Conservation (phyloP, 1,140 invertebrate species). For the Nomia melanderi region DNA sequence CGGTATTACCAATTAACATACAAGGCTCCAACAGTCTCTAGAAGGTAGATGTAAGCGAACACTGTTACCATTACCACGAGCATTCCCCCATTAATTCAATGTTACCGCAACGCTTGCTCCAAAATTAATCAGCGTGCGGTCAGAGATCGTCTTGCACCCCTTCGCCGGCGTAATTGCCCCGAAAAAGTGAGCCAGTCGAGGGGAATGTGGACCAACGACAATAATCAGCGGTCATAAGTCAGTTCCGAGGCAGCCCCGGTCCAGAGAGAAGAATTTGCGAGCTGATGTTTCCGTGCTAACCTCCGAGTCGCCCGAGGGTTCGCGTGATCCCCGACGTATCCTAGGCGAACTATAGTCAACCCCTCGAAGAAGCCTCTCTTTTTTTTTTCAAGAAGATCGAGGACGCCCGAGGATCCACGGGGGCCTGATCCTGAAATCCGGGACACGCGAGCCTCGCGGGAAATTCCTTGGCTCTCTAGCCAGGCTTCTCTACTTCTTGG, state of each 20-base stretch:
- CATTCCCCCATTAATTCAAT: background rate
- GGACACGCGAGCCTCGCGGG: slow-evolving; percentile 80
- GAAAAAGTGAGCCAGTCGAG: background rate
- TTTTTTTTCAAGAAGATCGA: slow-evolving; percentile 68
- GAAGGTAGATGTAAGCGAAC: no score
- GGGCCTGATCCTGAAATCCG: slow-evolving; percentile 77
- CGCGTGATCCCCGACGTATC: slow-evolving; percentile 73
- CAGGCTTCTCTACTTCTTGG: slow-evolving; percentile 68
- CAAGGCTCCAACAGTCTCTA: no score
- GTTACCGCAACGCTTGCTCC: no score
- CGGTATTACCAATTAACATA: no score
- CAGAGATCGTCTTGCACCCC: background rate
- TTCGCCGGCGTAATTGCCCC: background rate
- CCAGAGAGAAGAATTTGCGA: slow-evolving; percentile 48
- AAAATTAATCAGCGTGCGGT: no score
- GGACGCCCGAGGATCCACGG: slow-evolving; percentile 74
- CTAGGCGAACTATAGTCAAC: slow-evolving; percentile 68
- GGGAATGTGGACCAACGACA: slow-evolving; percentile 15
- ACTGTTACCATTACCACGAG: no score
- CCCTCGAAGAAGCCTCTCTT: slow-evolving; percentile 49
- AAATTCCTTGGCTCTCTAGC: slow-evolving; percentile 73
- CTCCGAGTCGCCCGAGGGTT: slow-evolving; percentile 61
- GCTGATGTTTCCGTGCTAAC: slow-evolving; percentile 64
- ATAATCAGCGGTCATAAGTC: slow-evolving; percentile 45
- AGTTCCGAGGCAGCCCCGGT: slow-evolving; percentile 33